Conservation (phyloP, 2,888 invertebrate species). For the Clistopyga incitator region DNA sequence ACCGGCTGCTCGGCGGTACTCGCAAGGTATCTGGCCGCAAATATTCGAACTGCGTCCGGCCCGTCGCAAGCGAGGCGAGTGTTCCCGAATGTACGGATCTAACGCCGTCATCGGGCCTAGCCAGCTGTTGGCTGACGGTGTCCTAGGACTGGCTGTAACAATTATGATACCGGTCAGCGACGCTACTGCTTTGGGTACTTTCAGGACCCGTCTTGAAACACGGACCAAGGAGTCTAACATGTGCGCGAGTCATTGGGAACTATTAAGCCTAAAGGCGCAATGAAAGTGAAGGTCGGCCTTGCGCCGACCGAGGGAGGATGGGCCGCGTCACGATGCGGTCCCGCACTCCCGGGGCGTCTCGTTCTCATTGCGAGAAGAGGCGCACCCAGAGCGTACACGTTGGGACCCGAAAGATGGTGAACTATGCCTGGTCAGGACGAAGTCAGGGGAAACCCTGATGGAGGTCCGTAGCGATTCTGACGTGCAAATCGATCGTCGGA, state of each 20-base stretch:
- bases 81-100: constrained; percentile 69
- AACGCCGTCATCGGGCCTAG: constrained; percentile 72
- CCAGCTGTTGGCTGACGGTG: constrained; percentile 74
- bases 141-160: constrained; percentile 74
- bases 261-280: constrained; percentile 87
- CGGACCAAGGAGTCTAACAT: constrained; percentile 91
- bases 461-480: constrained; percentile 91
- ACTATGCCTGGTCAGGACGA: constrained; percentile 90
- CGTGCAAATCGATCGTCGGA: constrained; percentile 92
- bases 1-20: constrained; percentile 77
- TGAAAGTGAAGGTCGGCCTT: constrained; percentile 86
- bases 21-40: constrained; percentile 80
- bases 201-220: constrained; percentile 91
- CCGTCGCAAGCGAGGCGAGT: constrained; percentile 70
- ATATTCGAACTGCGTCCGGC: constrained; percentile 74
- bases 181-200: constrained; percentile 82
- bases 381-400: constrained; percentile 82
- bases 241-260: constrained; percentile 89
- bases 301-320: constrained; percentile 85
- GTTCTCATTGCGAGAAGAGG: constrained; percentile 83
- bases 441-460: constrained; percentile 90
- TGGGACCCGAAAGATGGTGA: constrained; percentile 90
- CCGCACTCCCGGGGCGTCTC: constrained; percentile 87
- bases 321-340: constrained; percentile 80
- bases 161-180: constrained; percentile 78